Evolutionary conservation across 2,888 invertebrate genomes (phyloP), one percentile per base, ranked within the genome.

Genomic region (Deilephila elpenor): DNA sequence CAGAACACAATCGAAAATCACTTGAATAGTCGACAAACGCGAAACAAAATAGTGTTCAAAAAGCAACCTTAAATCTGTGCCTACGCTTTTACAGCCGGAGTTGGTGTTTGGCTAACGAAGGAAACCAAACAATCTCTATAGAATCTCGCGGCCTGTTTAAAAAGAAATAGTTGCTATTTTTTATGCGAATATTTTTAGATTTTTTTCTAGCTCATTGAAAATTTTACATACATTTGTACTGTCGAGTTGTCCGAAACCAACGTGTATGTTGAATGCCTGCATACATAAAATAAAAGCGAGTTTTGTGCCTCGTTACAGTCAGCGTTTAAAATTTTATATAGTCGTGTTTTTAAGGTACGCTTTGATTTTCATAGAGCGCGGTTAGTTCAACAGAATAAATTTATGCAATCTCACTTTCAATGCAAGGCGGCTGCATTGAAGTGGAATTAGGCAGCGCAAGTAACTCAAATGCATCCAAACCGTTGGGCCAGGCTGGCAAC

Each of bases 11-110:
- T 8, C 37, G n/a, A 8, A n/a, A 64, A 34, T n/a, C 34, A 64
- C 32, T 32, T 5, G 32, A 32, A 32, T 20, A n/a, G 11, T 44
- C n/a, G 19, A 37, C 44, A 17, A 25, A 67, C n/a, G 6, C 11
- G 64, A 64, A 64, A 64, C 64, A 67, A 67, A 56, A 44, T n/a
- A 67, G 14, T 20, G 64, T 44, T 20, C 64, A 11, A 44, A 44
- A 67, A 67, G 44, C 20, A 51, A 11, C 37, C 14, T 67, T 20
- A 11, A 25, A 67, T 67, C 61, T 19, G 64, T 44, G 64, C 44
- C 20, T 17, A 20, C 11, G 64, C 37, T 64, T 64, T 64, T 44
- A 64, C 37, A n/a, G 5, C 34, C 8, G 19, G n/a, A 14, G 64
- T n/a, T 6, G 62, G n/a, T 64, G 64, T 37, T 56, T 56, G 37